Evolutionary conservation across 2,113 vertebrate species (phyloP), one percentile per base, ranked within the genome.

Genomic region (Pycnonotus jocosus): DNA sequence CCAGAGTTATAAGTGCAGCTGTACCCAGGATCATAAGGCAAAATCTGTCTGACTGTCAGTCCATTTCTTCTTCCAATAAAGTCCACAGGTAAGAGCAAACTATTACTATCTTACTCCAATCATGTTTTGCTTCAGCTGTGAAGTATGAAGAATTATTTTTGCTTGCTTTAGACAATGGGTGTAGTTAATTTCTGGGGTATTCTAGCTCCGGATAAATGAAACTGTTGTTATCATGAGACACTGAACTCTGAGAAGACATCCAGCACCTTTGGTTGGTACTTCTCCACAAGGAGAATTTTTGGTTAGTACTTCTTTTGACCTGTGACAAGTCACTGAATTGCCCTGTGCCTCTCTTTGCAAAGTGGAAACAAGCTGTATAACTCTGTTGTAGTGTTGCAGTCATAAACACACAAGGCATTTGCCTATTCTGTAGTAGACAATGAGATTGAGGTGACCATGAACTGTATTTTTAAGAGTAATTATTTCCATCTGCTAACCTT

Each of bases 41-140:
- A 70, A 87, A 62, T 70, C 84, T 56, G 37, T 22, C 40, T 31
- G 44, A 24, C 22, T 33, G 4, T 22, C 10, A 61, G 37, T 30
- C 21, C 3, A 12, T 33, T 77, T n/a, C 61, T 90, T 50, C 56
- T 81, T 24, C 44, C 22, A 72, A 65, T 19, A 12, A 84, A 86
- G 17, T 45, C 37, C 28, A 37, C 62, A 94, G 93, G 96, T 96
- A 96, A 96, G 90, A 83, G 31, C 24, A 83, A 77, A 50, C 56
- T 33, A 15, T 12, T 17, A 37, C 7, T 71, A 7, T 76, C 44
- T 84, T 42, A 25, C 8, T 82, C 12, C 18, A 68, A 1, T 23
- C 15, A 11, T 58, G 38, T 38, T 87, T 76, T 77, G 30, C 28
- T 80, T 85, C 54, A 80, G 38, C 17, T 77, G 18, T 42, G 83